Conservation (phyloP, 2,797 vertebrate genomes). For the Ibycter americanus region DNA sequence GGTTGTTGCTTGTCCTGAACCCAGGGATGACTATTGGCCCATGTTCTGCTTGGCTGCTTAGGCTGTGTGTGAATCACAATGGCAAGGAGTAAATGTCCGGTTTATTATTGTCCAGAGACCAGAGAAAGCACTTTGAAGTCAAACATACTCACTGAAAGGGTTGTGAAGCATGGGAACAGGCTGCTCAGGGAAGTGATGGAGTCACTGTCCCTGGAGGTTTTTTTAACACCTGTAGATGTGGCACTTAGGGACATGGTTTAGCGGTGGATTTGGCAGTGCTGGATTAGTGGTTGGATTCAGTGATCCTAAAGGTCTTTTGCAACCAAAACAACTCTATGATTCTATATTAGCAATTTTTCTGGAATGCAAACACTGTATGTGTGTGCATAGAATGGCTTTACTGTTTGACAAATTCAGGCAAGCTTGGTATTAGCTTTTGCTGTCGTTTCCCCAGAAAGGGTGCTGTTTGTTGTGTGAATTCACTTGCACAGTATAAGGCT, state of each 20-base stretch:
- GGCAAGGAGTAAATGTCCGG: neutral
- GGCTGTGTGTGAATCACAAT: accelerated
- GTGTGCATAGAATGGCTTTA: neutral
- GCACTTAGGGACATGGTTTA: too few relatives aligned
- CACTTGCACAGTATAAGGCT: neutral
- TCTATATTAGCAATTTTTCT: neutral
- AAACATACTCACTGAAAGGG: neutral
- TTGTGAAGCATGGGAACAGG: too few relatives aligned
- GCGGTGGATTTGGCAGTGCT: too few relatives aligned
- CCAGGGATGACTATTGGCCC: neutral
- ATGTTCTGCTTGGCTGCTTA: neutral
- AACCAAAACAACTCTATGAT: too few relatives aligned
- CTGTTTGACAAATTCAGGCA: neutral
- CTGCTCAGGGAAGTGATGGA: too few relatives aligned
- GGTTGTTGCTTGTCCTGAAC: neutral
- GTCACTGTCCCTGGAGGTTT: too few relatives aligned
- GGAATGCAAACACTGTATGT: neutral
- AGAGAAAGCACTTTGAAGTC: neutral
- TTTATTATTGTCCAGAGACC: neutral
- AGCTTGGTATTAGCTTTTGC: neutral
- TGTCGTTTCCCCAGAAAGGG: neutral
- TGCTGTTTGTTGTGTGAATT: neutral
- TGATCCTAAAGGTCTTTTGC: too few relatives aligned
- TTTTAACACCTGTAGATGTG: too few relatives aligned
- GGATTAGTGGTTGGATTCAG: too few relatives aligned